phyloP scores from a whole-genome alignment of 2,113 vertebrate genomes.

The Chrysemys picta region DNA sequence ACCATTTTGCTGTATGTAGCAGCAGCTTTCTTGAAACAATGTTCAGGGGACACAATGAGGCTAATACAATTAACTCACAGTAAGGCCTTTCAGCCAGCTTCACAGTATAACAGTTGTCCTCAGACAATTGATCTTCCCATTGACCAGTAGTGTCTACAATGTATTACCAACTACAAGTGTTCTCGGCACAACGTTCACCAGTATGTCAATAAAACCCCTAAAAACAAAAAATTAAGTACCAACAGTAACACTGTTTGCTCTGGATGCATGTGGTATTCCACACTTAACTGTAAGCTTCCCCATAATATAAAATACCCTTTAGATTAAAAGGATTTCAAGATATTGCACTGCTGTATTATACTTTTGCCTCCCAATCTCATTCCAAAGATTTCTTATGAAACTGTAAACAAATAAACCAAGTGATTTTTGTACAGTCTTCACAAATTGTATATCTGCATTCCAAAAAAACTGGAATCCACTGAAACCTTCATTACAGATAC shows the following conservation, averaged over 20 bases:
- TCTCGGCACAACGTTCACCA: not conserved
- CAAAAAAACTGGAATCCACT: slow-evolving; percentile 45
- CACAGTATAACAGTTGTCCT: slow-evolving; percentile 60
- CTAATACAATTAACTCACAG: not conserved
- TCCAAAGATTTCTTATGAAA: slow-evolving; percentile 68
- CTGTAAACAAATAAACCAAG: slow-evolving; percentile 71
- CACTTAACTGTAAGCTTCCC: slow-evolving; percentile 43
- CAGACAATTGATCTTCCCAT: not conserved
- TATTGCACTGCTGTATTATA: slow-evolving; percentile 62
- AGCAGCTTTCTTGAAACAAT: slow-evolving; percentile 57
- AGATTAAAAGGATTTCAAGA: slow-evolving; percentile 51
- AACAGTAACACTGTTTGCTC: slow-evolving; percentile 48
- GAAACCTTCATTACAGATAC: slow-evolving; percentile 64
- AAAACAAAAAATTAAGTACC: slow-evolving; percentile 1
- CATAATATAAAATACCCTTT: slow-evolving; percentile 60
- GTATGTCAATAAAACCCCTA: not conserved
- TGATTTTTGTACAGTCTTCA: slow-evolving; percentile 75
- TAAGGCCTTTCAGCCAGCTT: slow-evolving; percentile 33
- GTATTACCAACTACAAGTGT: not conserved
- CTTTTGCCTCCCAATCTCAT: slow-evolving; percentile 66
- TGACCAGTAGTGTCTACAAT: slow-evolving; percentile 17
- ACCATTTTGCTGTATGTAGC: not conserved
- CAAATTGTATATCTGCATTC: slow-evolving; percentile 68
- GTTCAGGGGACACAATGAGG: slow-evolving; percentile 23
- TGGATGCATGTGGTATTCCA: slow-evolving; percentile 34